Percentiles rank a stretch among this genome's conserved stretches.
These are phyloP conservation scores for Erebia epiphron DNA, from an alignment of 2,888 invertebrate genomes.

Conservation along the genomic window DNA sequence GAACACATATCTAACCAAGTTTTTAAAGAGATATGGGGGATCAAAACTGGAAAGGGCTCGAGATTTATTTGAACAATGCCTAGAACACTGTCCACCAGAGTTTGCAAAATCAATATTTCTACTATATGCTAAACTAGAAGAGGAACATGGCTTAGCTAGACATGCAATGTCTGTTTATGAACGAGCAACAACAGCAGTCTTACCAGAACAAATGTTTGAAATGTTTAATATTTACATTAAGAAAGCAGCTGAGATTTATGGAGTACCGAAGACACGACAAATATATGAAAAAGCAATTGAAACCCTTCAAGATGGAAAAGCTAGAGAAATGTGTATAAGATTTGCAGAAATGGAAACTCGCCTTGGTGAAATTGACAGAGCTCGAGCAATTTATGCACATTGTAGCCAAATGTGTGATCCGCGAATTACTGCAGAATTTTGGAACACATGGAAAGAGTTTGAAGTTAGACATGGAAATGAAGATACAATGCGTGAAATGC, in stretches of 20 bases:
- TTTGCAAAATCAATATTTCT: conserved; percentile 97
- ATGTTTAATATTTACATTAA: conserved; percentile 99
- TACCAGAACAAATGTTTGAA: conserved; percentile 96
- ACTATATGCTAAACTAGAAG: conserved; percentile 98
- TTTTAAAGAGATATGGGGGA: conserved; percentile 97
- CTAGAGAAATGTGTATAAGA: conserved; percentile 97
- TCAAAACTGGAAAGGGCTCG: conserved; percentile 97
- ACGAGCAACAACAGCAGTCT: conserved; percentile 95
- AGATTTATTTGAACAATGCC: conserved; percentile 99
- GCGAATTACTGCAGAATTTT: conserved; percentile 96
- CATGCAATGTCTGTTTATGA: conserved; percentile 99
- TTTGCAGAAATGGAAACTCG: conserved; percentile 99
- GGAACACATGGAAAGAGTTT: conserved; percentile 99
- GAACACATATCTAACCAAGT: conserved; percentile 99
- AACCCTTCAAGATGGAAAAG: conserved; percentile 93
- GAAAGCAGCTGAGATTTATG: conserved; percentile 98
- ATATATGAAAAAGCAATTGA: conserved; percentile 99
- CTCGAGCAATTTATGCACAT: conserved; percentile 97
- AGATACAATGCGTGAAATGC: conserved; percentile 99
- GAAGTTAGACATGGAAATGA: conserved; percentile 99
- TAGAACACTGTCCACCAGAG: conserved; percentile 97
- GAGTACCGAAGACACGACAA: conserved; percentile 97
- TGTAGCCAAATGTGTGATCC: conserved; percentile 99
- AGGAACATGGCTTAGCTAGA: conserved; percentile 97
- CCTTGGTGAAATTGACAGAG: conserved; percentile 98